Conservation (phyloP, 2,113 vertebrate species). For the Pygoscelis antarcticus region DNA sequence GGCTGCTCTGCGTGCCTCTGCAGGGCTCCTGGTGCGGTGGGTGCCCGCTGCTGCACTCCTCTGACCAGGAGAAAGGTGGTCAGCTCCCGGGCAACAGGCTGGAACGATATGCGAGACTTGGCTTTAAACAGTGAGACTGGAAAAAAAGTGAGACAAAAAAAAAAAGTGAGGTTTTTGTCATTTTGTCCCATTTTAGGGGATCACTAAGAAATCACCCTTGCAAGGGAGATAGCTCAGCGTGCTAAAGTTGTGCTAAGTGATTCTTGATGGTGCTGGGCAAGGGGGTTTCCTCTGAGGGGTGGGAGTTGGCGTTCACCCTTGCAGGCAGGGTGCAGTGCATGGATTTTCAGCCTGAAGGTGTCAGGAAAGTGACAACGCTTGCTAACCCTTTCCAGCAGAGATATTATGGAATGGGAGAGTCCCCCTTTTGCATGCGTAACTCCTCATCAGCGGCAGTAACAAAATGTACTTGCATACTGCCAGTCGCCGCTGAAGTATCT, state of each 20-base stretch:
- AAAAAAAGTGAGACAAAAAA: not conserved
- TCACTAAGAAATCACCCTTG: too few relatives aligned
- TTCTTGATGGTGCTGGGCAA: not conserved
- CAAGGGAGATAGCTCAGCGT: not conserved
- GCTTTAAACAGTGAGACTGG: not conserved
- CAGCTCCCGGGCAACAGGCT: not conserved
- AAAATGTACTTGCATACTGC: not conserved
- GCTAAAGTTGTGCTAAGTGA: not conserved
- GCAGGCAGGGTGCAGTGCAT: not conserved
- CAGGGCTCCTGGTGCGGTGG: too few relatives aligned
- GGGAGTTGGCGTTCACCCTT: not conserved
- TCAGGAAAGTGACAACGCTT: not conserved
- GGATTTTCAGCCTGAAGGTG: not conserved
- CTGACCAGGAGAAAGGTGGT: too few relatives aligned
- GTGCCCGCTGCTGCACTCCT: not conserved
- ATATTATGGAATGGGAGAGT: not conserved
- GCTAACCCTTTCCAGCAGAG: not conserved
- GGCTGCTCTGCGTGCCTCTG: not conserved
- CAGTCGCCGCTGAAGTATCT: fast-evolving
- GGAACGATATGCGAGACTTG: fast-evolving
- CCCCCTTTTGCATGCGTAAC: not conserved
- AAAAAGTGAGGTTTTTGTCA: not conserved
- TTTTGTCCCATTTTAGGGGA: not conserved
- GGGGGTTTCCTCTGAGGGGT: not conserved
- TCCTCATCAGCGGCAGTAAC: not conserved